These are phyloP conservation scores for Lycocerus yunnanus DNA, from an alignment of 2,888 invertebrate species.

Conservation along the genomic window DNA sequence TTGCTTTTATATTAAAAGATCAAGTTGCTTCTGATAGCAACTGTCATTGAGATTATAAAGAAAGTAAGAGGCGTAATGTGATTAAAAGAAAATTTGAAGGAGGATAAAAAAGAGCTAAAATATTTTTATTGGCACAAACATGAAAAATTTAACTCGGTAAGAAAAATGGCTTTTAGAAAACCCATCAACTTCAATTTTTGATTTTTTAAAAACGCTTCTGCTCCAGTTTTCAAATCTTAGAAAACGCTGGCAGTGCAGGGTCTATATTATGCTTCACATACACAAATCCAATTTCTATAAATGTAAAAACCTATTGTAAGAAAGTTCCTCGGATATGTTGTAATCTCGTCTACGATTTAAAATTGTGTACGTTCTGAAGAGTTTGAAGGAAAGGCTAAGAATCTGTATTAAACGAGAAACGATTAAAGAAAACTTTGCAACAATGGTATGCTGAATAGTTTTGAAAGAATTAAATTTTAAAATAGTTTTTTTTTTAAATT, in stretches of 20 bases:
- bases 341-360: constrained; percentile 8
- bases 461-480: not conserved
- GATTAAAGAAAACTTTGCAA: not conserved
- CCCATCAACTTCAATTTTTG: not conserved
- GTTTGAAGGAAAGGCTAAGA: not conserved
- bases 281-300: constrained; percentile 24
- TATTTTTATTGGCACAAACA: not conserved
- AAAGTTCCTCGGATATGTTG: constrained; percentile 17
- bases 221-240: not conserved
- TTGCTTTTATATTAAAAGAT: constrained; percentile 25
- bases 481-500: not conserved
- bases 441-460: not conserved
- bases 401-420: not conserved
- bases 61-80: constrained; percentile 6
- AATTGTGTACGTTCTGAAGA: constrained; percentile 7
- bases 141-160: not conserved
- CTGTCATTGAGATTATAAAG: constrained; percentile 15
- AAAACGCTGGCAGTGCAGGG: not conserved
- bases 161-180: not conserved
- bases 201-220: not conserved
- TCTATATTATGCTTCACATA: constrained; percentile 11
- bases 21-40: constrained; percentile 9
- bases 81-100: constrained; percentile 18
- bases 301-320: constrained; percentile 23
- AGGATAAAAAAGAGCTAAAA: not conserved